Evolutionary conservation across 2,797 vertebrate genomes (phyloP).

Genomic region (Platyrinchus mystaceus): DNA sequence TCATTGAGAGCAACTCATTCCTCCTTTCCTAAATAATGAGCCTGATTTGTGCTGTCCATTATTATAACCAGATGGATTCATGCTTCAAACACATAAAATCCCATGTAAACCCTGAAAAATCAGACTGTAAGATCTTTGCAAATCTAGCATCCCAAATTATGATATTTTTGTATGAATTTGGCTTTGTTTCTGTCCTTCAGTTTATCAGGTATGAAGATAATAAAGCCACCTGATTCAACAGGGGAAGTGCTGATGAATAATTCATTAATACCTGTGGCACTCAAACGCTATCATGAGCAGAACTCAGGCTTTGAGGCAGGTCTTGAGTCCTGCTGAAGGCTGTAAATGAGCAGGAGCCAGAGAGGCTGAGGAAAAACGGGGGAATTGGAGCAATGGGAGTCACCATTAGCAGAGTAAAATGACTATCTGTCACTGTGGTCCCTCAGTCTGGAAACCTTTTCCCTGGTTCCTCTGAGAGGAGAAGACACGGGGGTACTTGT

Average conservation of each 20-base stretch:
- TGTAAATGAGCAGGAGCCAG: background rate
- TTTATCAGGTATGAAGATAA: slow-evolving; percentile 2
- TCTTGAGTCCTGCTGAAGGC: background rate
- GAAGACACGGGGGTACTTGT: background rate
- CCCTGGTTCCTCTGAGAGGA: background rate
- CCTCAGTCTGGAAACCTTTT: background rate
- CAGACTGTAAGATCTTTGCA: background rate
- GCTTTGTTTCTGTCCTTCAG: background rate
- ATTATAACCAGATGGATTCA: background rate
- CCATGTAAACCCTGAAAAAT: slow-evolving; percentile 6
- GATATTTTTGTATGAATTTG: slow-evolving; percentile 9
- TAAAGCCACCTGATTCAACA: background rate
- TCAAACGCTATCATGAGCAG: background rate
- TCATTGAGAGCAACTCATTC: background rate
- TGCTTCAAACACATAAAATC: slow-evolving; percentile 11
- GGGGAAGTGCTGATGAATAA: background rate
- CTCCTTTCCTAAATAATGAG: background rate
- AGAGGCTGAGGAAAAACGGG: background rate
- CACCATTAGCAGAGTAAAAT: background rate
- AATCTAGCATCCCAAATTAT: slow-evolving; percentile 15
- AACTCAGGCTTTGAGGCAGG: background rate
- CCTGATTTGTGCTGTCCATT: background rate
- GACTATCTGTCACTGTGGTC: background rate
- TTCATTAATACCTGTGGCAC: background rate
- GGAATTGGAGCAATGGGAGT: background rate